Evolutionary conservation across 2,113 vertebrate species (phyloP), one percentile per base, ranked within the genome.

Genomic region (Oreochromis aureus): DNA sequence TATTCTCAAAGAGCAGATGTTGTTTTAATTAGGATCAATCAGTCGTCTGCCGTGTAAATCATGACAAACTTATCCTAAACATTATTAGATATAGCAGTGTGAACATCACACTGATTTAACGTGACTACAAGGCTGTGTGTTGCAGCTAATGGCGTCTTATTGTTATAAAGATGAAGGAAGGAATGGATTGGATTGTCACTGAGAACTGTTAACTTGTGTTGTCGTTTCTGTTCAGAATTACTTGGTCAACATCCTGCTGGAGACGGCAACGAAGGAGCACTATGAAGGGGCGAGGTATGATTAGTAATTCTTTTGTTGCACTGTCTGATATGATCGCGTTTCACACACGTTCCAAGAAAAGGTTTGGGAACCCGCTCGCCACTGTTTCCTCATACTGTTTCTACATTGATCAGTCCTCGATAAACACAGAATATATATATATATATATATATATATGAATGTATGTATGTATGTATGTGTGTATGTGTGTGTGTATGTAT

Each of bases 251-350:
- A 97, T 97, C 92, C 96, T 99, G 88, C 90, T 99, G 90, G 98
- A 97, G 95, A 98, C 97, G 1, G 98, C 99, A 86, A 97, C 96
- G 30, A 98, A 97, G 87, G 99, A 99, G 89, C 97, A 97, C 88
- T 97, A 93, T 96, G 99, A 99, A 97, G 96, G 95, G 87, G 97
- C 99, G 95, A 98, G 98, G 99, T 99, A 97, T 85, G 95, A 56
- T 39, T 46, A 13, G 10, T 13, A 51, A 15, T 34, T 32, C 2
- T 61, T 32, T 5, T 3, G 16, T 41, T 24, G 13, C 6, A 9
- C 6, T 51, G 27, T 78, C 44, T n/a, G 46, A 78, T n/a, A 12
- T 51, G 44, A 51, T 30, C 2, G 4, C 0, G 24, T 48, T 48
- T 73, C 18, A 73, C 69, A 69, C 34, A 76, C 24, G 4, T 48